A percentile compares a stretch with the other conserved stretches of the same genome.
Conservation (phyloP, 2,113 vertebrate species). For the Pampusana beccarii region DNA sequence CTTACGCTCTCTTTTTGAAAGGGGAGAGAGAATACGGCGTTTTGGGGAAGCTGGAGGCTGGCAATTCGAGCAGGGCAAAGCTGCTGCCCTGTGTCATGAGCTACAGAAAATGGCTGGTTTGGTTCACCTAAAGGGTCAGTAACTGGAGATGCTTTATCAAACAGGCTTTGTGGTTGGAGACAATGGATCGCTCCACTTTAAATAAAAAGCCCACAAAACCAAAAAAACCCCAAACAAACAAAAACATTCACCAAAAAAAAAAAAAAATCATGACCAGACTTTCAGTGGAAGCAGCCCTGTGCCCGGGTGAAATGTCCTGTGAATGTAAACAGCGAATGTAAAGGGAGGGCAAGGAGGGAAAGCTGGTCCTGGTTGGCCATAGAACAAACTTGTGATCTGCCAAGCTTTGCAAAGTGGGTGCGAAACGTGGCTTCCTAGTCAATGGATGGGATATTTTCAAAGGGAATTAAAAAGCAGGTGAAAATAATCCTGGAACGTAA, state of each 20-base stretch:
- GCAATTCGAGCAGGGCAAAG: not conserved
- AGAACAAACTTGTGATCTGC: not conserved
- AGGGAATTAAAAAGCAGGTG: not conserved
- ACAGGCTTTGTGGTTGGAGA: not conserved
- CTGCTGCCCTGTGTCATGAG: not conserved
- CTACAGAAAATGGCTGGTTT: not conserved
- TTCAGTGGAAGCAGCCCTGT: not conserved
- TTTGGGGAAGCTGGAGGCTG: not conserved
- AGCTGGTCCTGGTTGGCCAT: not conserved
- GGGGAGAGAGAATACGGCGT: not conserved
- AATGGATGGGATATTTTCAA: not conserved
- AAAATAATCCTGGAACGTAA: not conserved
- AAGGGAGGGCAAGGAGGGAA: not conserved
- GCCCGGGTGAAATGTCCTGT: not conserved
- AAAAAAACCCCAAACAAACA: not conserved
- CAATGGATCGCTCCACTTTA: not conserved
- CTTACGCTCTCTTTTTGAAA: not conserved
- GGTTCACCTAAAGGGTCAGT: not conserved
- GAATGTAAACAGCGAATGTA: not conserved
- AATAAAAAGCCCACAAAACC: not conserved
- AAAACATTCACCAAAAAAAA: no score
- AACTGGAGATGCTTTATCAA: conserved; percentile 1
- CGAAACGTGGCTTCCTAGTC: not conserved
- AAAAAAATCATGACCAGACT: not conserved
- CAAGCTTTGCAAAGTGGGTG: not conserved